Conservation (phyloP, 2,797 vertebrate genomes). For the Sitta carolinensis region DNA sequence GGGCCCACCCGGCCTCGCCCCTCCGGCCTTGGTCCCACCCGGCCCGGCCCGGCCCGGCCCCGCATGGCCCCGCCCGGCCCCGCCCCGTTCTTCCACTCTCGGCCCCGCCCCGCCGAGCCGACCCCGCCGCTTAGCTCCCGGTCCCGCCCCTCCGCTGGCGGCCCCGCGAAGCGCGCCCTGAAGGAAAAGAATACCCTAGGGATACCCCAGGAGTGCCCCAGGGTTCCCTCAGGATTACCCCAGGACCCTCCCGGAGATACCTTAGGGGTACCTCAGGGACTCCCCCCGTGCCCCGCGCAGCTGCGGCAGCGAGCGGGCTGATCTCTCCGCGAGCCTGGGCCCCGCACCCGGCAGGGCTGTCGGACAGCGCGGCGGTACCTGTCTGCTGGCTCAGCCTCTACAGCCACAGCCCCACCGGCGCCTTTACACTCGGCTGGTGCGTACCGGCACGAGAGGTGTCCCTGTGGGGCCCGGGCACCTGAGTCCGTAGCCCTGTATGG, state of each 20-base stretch:
- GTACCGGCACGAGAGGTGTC: background rate
- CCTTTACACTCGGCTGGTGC: background rate
- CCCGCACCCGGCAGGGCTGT: background rate
- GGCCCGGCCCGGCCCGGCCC: too few relatives aligned
- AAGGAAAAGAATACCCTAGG: fast-evolving
- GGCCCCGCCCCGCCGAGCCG: fast-evolving
- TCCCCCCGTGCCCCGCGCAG: fast-evolving
- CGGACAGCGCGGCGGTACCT: background rate
- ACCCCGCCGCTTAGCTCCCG: background rate
- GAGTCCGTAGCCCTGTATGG: background rate
- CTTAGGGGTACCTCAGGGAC: fast-evolving
- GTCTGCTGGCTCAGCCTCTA: background rate
- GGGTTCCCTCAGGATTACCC: too few relatives aligned
- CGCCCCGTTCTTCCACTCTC: background rate
- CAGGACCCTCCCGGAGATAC: background rate
- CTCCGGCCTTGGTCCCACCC: background rate
- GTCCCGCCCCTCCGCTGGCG: too few relatives aligned
- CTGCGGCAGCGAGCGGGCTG: background rate
- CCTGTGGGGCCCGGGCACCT: background rate
- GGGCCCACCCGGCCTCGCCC: background rate
- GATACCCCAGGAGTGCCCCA: fast-evolving
- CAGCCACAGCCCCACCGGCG: background rate
- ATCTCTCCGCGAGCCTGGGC: too few relatives aligned
- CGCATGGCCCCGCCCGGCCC: too few relatives aligned
- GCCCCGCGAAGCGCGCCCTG: background rate